Conservation (phyloP, 1,140 invertebrate species). For the Triops longicaudatus region DNA sequence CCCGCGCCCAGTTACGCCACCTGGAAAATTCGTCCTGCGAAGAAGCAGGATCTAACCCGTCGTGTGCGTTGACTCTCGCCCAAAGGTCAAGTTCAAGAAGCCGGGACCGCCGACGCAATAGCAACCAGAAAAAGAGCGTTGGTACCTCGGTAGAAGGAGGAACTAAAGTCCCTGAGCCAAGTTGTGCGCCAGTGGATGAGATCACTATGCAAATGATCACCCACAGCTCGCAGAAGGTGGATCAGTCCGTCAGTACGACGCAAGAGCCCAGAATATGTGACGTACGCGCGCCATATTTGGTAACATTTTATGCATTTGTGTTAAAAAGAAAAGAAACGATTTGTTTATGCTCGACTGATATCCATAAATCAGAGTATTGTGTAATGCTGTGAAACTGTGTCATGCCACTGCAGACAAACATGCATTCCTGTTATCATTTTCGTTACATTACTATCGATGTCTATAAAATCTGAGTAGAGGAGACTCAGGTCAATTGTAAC, state of each 20-base stretch:
- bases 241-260: background rate
- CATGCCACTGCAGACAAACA: no score
- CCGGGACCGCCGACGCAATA: background rate
- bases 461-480: no score
- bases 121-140: background rate
- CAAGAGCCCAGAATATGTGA: background rate
- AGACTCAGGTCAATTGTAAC: no score
- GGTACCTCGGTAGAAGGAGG: background rate
- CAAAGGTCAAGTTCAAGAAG: background rate
- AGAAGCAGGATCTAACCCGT: background rate
- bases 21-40: background rate
- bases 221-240: background rate
- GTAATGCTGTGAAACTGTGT: no score
- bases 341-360: background rate
- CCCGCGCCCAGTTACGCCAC: slow-evolving; percentile 17
- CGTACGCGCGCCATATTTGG: background rate
- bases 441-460: no score
- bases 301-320: background rate
- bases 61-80: background rate
- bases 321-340: background rate
- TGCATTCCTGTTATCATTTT: no score
- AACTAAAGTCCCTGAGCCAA: background rate
- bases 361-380: no score
- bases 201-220: slow-evolving; percentile 3
- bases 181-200: background rate